phyloP scores from a whole-genome alignment of 2,797 vertebrate species.

The Epinephelus awoara region DNA sequence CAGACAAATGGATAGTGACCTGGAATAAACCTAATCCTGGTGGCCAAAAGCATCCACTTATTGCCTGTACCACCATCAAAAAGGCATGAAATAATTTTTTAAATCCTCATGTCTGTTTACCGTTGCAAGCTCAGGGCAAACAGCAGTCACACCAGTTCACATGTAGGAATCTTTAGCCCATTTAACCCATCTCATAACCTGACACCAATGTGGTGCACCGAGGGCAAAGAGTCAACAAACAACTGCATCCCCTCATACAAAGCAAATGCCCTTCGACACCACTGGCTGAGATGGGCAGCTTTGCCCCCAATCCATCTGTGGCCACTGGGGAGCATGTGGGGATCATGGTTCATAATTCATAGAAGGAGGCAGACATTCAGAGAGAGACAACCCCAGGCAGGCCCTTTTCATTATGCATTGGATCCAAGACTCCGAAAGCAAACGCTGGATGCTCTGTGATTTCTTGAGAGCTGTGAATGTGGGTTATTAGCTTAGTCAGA shows the following conservation, averaged over 20 bases:
- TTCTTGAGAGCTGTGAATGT: constrained; percentile 50
- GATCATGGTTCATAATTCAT: constrained; percentile 88
- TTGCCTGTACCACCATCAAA: background rate
- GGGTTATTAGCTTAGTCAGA: constrained; percentile 61
- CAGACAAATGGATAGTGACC: constrained; percentile 31
- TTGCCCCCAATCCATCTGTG: constrained; percentile 73
- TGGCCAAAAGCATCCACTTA: constrained; percentile 6
- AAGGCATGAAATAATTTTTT: background rate
- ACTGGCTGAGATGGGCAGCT: constrained; percentile 62
- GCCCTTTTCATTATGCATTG: constrained; percentile 81
- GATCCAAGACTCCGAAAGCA: constrained; percentile 53
- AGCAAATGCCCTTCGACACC: constrained; percentile 63
- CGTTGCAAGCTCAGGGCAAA: background rate
- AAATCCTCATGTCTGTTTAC: background rate
- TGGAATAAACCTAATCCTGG: constrained; percentile 27
- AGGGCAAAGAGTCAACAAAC: constrained; percentile 61
- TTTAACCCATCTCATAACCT: constrained; percentile 54
- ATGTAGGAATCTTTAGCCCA: constrained; percentile 45
- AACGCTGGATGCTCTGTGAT: constrained; percentile 52
- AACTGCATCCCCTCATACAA: constrained; percentile 65
- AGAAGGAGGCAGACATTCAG: constrained; percentile 75
- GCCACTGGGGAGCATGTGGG: constrained; percentile 70
- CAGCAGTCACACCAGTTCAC: constrained; percentile 59
- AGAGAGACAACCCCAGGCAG: constrained; percentile 68
- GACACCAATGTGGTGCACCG: constrained; percentile 39